Base-by-base conservation (phyloP, 2,888 invertebrate genomes). In the Leptinotarsa juncta region DNA sequence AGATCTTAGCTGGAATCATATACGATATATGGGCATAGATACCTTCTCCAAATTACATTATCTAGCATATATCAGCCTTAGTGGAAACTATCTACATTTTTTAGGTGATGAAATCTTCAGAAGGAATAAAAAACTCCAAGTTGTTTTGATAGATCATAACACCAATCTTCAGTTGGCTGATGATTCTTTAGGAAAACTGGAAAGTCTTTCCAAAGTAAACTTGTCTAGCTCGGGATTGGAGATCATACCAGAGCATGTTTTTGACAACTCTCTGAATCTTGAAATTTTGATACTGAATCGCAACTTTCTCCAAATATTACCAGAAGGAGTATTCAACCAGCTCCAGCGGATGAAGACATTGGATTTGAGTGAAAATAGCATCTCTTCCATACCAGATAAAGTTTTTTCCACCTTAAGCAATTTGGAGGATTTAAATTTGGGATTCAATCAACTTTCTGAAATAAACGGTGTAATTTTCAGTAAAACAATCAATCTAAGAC, bases 361-460 rank as follows among this genome's bases (percentile, higher is more conserved):
- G 75, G 94, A 95, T 87, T 86, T 96, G 72, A 92, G 92, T 82
- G 88, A 90, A 16, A 95, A 95, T 85, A 90, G 90, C 71, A 89
- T 95, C 78, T 89, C 89, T 76, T 89, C 89, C 71, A 87, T 95
- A 67, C 90, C 92, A 0, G 85, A 89, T 10, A 90, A 91, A 79
- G 89, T 93, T 72, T 94, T 95, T 71, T 68, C 88, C 88, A 77
- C 90, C 48, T 55, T 81, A 49, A 67, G 23, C 32, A 78, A 75
- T 49, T 68, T 84, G 18, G 69, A 78, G 62, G 70, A 76, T 18
- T 50, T 80, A 57, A 78, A 76, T 77, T 18, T 80, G 16, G 23
- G 75, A 74, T 42, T 67, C 18, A 77, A 80, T 68, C 23, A 73
- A 48, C 68, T 82, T 49, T 73, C 65, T 48, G 65, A 65, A 20